phyloP scores from a whole-genome alignment of 2,113 vertebrate genomes.

The Lophochroa leadbeateri region DNA sequence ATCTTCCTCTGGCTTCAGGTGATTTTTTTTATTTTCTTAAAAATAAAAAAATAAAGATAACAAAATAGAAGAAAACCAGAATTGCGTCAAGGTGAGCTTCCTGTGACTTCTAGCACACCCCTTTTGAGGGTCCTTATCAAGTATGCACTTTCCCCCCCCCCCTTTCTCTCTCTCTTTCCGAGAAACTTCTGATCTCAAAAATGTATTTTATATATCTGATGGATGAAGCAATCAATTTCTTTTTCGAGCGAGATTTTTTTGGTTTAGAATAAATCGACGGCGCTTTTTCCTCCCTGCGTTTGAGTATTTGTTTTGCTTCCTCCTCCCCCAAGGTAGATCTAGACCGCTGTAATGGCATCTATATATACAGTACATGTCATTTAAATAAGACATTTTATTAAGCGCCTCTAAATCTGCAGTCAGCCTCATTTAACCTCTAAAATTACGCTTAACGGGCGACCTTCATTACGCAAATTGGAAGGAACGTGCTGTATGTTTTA shows the following conservation, averaged over 20 bases:
- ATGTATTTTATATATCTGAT: constrained; percentile 24
- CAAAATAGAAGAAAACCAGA: neutral
- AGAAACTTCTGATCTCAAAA: neutral
- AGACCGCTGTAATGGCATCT: neutral
- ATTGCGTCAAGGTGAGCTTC: neutral
- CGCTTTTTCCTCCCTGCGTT: neutral
- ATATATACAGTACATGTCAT: neutral
- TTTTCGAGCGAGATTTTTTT: neutral
- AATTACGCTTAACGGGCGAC: neutral
- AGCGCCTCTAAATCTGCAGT: constrained; percentile 13
- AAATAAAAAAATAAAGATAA: rapidly evolving
- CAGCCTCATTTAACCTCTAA: constrained; percentile 50
- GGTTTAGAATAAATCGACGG: neutral
- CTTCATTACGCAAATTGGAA: constrained; percentile 27
- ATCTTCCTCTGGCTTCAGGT: neutral
- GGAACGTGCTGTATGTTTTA: neutral
- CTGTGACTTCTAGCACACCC: neutral
- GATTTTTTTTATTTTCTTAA: neutral
- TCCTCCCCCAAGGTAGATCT: neutral
- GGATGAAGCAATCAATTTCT: constrained; percentile 39
- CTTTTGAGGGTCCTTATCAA: constrained; percentile 23
- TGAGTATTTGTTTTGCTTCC: constrained; percentile 16
- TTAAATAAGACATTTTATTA: constrained; percentile 41
- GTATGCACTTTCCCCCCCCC: neutral
- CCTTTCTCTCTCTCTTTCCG: neutral